phyloP scores from a whole-genome alignment of 2,797 vertebrate species.

The Helicolenus hilgendorfi region DNA sequence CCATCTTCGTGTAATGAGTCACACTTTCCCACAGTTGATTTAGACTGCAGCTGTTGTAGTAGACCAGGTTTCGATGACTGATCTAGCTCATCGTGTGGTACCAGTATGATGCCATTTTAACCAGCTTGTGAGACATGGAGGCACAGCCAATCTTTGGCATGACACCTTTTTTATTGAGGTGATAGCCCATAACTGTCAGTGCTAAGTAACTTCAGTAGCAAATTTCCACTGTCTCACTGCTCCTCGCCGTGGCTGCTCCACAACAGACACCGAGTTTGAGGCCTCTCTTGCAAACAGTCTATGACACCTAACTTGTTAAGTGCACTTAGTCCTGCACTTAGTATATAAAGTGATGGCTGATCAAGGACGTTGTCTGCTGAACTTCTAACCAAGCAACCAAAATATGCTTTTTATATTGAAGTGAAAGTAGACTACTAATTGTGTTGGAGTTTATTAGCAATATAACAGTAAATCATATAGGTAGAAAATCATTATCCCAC shows the following conservation, averaged over 20 bases:
- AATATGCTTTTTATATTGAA: not conserved
- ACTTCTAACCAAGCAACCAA: not conserved
- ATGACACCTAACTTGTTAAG: not conserved
- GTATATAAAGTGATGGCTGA: not conserved
- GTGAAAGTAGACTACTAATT: not conserved
- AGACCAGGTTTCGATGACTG: constrained; percentile 41
- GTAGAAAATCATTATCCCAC: not conserved
- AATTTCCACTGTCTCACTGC: not conserved
- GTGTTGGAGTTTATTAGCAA: not conserved
- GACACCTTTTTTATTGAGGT: not conserved
- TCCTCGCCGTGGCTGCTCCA: not conserved
- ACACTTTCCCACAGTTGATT: constrained; percentile 61
- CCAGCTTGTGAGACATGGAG: constrained; percentile 15
- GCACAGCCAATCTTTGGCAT: not conserved
- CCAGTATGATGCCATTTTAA: constrained; percentile 31
- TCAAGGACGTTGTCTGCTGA: not conserved
- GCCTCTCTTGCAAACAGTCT: not conserved
- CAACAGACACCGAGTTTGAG: not conserved
- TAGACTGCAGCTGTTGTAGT: constrained; percentile 60
- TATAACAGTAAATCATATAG: not conserved
- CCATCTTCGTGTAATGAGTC: constrained; percentile 52
- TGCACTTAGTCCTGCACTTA: not conserved
- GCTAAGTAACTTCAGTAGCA: not conserved
- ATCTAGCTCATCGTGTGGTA: constrained; percentile 25
- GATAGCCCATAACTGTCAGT: not conserved